Conservation (phyloP, 1,140 invertebrate genomes). For the Drosophila repleta region DNA sequence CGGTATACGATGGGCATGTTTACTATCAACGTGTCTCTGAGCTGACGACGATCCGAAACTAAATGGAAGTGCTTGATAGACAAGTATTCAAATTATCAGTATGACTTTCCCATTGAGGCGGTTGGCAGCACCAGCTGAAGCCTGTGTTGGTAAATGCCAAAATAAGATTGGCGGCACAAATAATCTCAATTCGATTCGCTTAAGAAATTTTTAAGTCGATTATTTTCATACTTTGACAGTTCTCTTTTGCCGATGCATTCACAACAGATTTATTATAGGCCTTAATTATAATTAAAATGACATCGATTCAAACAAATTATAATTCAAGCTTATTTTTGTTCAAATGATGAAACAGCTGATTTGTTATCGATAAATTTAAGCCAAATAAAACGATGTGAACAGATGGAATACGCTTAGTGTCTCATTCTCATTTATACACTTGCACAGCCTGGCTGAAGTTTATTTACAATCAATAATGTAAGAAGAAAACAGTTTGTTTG, state of each 20-base stretch:
- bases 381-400: not conserved
- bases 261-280: not conserved
- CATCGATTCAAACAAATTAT: too few relatives aligned
- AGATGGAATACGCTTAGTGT: conserved; percentile 19
- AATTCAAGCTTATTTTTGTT: too few relatives aligned
- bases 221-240: too few relatives aligned
- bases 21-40: conserved; percentile 26
- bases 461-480: conserved; percentile 40
- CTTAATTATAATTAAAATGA: too few relatives aligned
- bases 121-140: conserved; percentile 1
- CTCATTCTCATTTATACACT: conserved; percentile 18
- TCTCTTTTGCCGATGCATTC: too few relatives aligned
- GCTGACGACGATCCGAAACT: conserved; percentile 1
- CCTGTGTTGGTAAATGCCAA: conserved; percentile 22
- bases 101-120: not conserved
- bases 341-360: not conserved
- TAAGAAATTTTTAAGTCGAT: too few relatives aligned
- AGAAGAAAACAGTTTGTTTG: not conserved
- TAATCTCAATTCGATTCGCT: not conserved
- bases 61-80: conserved; percentile 29
- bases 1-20: conserved; percentile 56
- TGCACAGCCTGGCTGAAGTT: conserved; percentile 11
- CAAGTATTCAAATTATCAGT: conserved; percentile 62
- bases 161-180: not conserved
- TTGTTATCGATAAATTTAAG: conserved; percentile 11